Evolutionary conservation across 1,140 invertebrate genomes (phyloP), one percentile per base, ranked within the genome.

Genomic region (Ceratosolen fusciceps): DNA sequence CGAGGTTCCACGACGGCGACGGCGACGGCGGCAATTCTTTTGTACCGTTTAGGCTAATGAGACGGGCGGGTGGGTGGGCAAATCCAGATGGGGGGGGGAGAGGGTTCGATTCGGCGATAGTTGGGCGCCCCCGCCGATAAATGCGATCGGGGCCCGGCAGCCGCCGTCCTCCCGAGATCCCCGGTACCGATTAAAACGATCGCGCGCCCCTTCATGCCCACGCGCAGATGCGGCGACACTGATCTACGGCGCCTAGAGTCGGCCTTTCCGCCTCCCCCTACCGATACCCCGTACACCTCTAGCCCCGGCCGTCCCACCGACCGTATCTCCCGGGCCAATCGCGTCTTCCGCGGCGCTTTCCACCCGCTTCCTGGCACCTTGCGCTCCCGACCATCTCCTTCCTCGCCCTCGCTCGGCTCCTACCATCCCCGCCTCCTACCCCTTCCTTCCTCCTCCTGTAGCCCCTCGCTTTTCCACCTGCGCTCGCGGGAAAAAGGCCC

Each of bases 41-140:
- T 85, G 84, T 84, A 86, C 81, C 85, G 85, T 83, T 86, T 86
- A 86, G 80, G 82, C 83, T 86, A 86, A 86, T 85, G 85, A 86
- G 85, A 70, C 3, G 34, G 58, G 26, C 58, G 58, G 3, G 49
- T 1, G 34, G 58, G 26, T 29, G 58, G 3, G 49, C 58, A 34
- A 29, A n/a, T 43, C 29, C 71, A 73, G 71, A 73, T 73, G 72
- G 24, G 26, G 4, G 34, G 34, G 26, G n/a, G n/a, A n/a, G n/a
- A n/a, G n/a, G n/a, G n/a, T n/a, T n/a, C n/a, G n/a, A n/a, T 2
- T 16, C 58, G 29, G 31, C 60, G 71, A 74, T 58, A 26, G 39
- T 26, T 2, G 4, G 43, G 43, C 68, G 68, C 68, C 68, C 68
- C 68, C 68, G 68, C 68, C 34, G 60, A 65, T n/a, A n/a, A n/a